Percentiles rank a stretch among this genome's conserved stretches.
Evolutionary conservation across 2,797 vertebrate genomes (phyloP).

Genomic region (Adrianichthys oophorus): DNA sequence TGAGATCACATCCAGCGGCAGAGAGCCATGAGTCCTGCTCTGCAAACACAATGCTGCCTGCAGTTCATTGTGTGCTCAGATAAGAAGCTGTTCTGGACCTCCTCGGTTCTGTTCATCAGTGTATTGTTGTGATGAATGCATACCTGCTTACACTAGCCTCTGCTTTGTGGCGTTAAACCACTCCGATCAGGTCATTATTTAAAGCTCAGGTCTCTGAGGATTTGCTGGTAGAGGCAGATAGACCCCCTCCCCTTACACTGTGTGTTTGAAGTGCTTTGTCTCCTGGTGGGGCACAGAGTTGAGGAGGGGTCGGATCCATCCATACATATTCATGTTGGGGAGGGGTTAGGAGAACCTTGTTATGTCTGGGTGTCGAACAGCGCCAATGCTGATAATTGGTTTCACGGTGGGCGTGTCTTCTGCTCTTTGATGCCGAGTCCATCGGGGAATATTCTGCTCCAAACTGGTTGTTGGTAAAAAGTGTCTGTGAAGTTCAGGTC

Average conservation of each 20-base stretch:
- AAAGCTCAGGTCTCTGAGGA: constrained; percentile 55
- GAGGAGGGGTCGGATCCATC: constrained; percentile 24
- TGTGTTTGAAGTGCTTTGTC: constrained; percentile 79
- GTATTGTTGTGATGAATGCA: constrained; percentile 12
- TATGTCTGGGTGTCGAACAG: constrained; percentile 64
- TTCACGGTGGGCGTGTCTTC: constrained; percentile 38
- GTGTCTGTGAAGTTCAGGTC: constrained; percentile 15
- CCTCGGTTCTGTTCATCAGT: constrained; percentile 36
- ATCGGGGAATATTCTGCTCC: constrained; percentile 23
- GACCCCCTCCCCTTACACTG: constrained; percentile 25
- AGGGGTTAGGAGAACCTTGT: constrained; percentile 63
- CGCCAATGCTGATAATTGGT: constrained; percentile 25
- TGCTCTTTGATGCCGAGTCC: constrained; percentile 54
- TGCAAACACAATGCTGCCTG: constrained; percentile 32
- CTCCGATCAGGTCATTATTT: constrained; percentile 59
- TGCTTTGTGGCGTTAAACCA: constrained; percentile 22
- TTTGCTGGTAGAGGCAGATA: constrained; percentile 62
- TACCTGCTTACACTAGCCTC: constrained; percentile 32
- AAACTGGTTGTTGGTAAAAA: constrained; percentile 12
- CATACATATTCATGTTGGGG: constrained; percentile 72
- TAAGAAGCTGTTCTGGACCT: constrained; percentile 34
- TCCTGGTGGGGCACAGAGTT: constrained; percentile 49
- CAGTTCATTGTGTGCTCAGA: constrained; percentile 52
- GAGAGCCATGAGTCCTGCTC: constrained; percentile 9
- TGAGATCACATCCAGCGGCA: neutral